phyloP scores from a whole-genome alignment of 37 sponge, comb jelly and placozoan species.

The Ianthella basta region DNA sequence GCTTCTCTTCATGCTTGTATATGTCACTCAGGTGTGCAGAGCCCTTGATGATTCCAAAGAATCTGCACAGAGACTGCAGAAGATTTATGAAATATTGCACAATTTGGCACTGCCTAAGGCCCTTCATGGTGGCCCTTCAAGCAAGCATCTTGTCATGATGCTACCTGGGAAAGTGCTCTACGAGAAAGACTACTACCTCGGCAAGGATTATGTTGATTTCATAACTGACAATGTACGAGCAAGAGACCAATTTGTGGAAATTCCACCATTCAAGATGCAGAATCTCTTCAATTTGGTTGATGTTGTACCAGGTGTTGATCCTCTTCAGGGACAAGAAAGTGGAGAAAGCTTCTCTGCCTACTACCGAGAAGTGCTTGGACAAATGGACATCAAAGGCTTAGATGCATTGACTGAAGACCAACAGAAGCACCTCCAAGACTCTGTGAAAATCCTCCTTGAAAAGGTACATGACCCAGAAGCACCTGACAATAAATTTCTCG shows the following conservation, averaged over 20 bases:
- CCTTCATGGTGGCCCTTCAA: not conserved
- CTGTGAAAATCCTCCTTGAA: conserved; percentile 24
- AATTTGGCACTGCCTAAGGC: conserved; percentile 42
- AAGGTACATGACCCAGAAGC: conserved; percentile 47
- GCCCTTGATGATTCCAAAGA: conserved; percentile 5
- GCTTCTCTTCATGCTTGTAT: too few species aligned
- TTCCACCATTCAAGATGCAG: conserved; percentile 61
- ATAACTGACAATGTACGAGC: not conserved
- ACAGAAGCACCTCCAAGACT: not conserved
- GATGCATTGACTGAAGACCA: conserved; percentile 3
- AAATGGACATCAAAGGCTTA: conserved; percentile 30
- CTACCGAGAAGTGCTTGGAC: conserved; percentile 41
- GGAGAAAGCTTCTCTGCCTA: conserved; percentile 53
- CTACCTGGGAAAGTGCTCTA: conserved; percentile 64
- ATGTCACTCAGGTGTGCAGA: too few species aligned
- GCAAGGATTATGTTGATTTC: conserved; percentile 36
- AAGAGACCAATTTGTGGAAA: conserved; percentile 11
- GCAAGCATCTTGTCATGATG: conserved; percentile 44
- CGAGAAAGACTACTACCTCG: conserved; percentile 67
- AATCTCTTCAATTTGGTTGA: conserved; percentile 64
- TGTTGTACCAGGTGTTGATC: conserved; percentile 48
- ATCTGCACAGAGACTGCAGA: conserved; percentile 2
- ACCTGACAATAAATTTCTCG: conserved; percentile 24
- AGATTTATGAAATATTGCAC: conserved; percentile 28
- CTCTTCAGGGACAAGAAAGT: conserved; percentile 42